Evolutionary conservation across 2,797 vertebrate genomes (phyloP), one percentile per base, ranked within the genome.

Genomic region (Phyllotis vaccarum): DNA sequence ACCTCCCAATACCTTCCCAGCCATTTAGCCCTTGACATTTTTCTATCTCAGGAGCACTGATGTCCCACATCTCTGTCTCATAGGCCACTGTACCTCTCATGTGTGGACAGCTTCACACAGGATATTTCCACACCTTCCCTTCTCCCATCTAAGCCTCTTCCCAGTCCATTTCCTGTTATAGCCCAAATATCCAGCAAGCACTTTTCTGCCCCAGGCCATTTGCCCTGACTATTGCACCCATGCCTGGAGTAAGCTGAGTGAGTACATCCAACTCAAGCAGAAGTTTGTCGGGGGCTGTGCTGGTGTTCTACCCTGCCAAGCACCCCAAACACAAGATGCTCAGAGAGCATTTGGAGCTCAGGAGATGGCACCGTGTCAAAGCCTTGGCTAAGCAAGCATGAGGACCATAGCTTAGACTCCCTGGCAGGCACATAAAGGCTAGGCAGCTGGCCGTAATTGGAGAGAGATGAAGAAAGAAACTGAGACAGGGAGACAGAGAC

Each of bases 11-110:
- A 37, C 60, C 54, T 16, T 43, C 6, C 27, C 52, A 40, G 79
- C 3, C 29, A 1, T 0, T 3, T 22, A 4, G 0, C 5, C 37
- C 46, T 19, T 11, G 43, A 43, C 24, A 8, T 24, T 34, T 37
- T 54, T 64, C 54, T 22, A 22, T 66, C 40, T 24, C 12, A 8
- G 43, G 1, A 29, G 16, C 31, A 10, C 40, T 40, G 70, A n/a
- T 29, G 31, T 60, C n/a, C 83, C 9, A 13, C 52, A 16, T 74
- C n/a, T 56, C 52, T 58, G n/a, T 40, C 24, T 86, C 66, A 54
- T 1, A 56, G 85, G 22, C 24, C 13, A 56, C 49, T 19, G 34
- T 54, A 49, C 46, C 64, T 37, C 64, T 40, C 85, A 29, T 2
- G 16, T 13, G 49, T 40, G 37, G 24, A 56, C 49, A 86, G n/a